Base-by-base conservation (phyloP, 2,113 vertebrate genomes). In the Uropsilus gracilis region DNA sequence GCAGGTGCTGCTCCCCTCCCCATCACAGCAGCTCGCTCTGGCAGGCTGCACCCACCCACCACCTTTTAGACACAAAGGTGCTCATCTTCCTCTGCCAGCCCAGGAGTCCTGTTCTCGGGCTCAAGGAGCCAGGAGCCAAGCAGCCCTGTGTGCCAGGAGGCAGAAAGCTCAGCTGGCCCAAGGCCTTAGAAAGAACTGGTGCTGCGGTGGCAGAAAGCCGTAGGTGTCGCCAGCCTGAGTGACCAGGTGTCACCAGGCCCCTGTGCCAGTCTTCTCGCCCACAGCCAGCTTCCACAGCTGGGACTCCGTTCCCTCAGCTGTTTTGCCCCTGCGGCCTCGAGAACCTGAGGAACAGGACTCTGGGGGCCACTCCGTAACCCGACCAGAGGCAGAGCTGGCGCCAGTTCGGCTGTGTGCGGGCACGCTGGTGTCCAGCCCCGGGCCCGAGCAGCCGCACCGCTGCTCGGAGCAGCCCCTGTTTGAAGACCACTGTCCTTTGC, bases 101-200 rank as follows among this genome's bases (percentile, higher is more conserved):
- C n/a, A n/a, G n/a, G n/a, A n/a, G n/a, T n/a, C n/a, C n/a, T n/a
- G n/a, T n/a, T n/a, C n/a, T n/a, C n/a, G n/a, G n/a, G n/a, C n/a
- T n/a, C n/a, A n/a, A n/a, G n/a, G n/a, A n/a, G n/a, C n/a, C n/a
- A n/a, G n/a, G n/a, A n/a, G n/a, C n/a, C n/a, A n/a, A n/a, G n/a
- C n/a, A n/a, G n/a, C n/a, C n/a, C n/a, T n/a, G n/a, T n/a, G n/a
- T n/a, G n/a, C n/a, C n/a, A n/a, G n/a, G 66, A 48, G 13, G n/a
- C 2, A 13, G 53, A 39, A 46, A 44, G n/a, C 28, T 2, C 4
- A 28, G 69, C 42, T 61, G 57, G 12, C 39, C 28, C 10, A 26
- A 26, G 39, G 63, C 0, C 3, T 8, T 32, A 0, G 26, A 32
- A 64, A 53, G 20, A 26, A 26, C 76, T 8, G 0, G 30, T 6